These are phyloP conservation scores for Gonioctena quinquepunctata DNA, from an alignment of 1,140 invertebrate species.

Conservation along the genomic window DNA sequence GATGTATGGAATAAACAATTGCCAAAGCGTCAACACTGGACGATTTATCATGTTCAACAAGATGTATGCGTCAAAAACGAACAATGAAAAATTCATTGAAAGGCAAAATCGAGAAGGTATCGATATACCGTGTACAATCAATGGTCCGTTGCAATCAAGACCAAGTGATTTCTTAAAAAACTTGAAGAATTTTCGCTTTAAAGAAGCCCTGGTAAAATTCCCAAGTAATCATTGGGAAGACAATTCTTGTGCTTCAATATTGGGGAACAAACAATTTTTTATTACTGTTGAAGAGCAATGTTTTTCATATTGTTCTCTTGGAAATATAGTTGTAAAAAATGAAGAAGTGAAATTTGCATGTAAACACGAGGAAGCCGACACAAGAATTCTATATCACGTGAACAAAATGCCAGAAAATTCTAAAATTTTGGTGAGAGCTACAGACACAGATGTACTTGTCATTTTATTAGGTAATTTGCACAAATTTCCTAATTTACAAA, in stretches of 20 bases:
- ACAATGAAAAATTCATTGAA: slow-evolving; percentile 1
- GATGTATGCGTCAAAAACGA: slow-evolving; percentile 36
- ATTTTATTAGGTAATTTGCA: slow-evolving; percentile 49
- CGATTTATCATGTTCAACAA: slow-evolving; percentile 41
- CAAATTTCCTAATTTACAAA: slow-evolving; percentile 37
- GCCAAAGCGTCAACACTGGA: slow-evolving; percentile 39
- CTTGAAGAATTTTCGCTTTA: slow-evolving; percentile 46
- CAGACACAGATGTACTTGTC: slow-evolving; percentile 49
- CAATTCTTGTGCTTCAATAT: not conserved
- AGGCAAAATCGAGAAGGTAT: not conserved
- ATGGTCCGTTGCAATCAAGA: too few species aligned
- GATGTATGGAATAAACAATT: slow-evolving; percentile 47
- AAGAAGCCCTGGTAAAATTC: slow-evolving; percentile 45
- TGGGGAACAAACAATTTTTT: not conserved
- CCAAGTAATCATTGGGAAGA: slow-evolving; percentile 39
- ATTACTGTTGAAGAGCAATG: not conserved
- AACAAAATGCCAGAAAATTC: slow-evolving; percentile 31
- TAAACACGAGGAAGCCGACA: slow-evolving; percentile 45
- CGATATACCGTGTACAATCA: not conserved
- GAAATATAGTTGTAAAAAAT: slow-evolving; percentile 23
- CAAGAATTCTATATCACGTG: slow-evolving; percentile 42
- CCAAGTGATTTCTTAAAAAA: slow-evolving; percentile 42
- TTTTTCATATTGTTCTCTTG: not conserved
- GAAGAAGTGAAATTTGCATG: slow-evolving; percentile 38
- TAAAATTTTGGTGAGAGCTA: slow-evolving; percentile 40